Conservation (phyloP, 2,797 vertebrate genomes). For the Neosilurus mollespiculum region DNA sequence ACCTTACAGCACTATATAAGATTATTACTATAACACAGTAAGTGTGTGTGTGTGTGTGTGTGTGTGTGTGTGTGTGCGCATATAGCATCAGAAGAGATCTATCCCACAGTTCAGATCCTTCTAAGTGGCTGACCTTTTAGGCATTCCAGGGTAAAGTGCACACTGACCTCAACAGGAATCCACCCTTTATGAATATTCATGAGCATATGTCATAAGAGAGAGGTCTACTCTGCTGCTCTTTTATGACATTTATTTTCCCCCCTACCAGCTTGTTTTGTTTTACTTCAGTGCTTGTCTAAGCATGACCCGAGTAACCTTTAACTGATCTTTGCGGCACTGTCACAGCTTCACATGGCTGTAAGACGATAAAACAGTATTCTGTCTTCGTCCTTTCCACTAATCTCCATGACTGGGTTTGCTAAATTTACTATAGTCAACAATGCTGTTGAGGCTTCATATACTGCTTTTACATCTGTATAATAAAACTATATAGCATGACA, state of each 20-base stretch:
- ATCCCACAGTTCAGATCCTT: constrained; percentile 42
- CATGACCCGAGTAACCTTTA: constrained; percentile 63
- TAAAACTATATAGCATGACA: constrained; percentile 41
- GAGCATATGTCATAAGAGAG: constrained; percentile 47
- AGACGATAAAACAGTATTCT: constrained; percentile 52
- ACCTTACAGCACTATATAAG: too few relatives aligned
- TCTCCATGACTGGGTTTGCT: constrained; percentile 1
- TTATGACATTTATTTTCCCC: constrained; percentile 12
- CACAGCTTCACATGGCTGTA: constrained; percentile 56
- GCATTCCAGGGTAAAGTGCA: constrained; percentile 49
- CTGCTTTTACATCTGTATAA: constrained; percentile 33
- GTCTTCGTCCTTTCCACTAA: constrained; percentile 35
- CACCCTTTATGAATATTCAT: constrained; percentile 67
- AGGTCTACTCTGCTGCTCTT: background rate
- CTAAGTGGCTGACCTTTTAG: constrained; percentile 57
- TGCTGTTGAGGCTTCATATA: constrained; percentile 8
- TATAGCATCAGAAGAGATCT: constrained; percentile 57
- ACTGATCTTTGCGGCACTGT: constrained; percentile 58
- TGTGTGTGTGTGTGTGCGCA: constrained; percentile 36
- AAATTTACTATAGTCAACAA: constrained; percentile 41
- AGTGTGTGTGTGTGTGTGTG: background rate
- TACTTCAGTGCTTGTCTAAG: constrained; percentile 48
- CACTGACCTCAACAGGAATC: constrained; percentile 40
- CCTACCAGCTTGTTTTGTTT: constrained; percentile 20
- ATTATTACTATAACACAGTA: background rate